Conservation (phyloP, 2,797 vertebrate species). For the Lithobates sylvaticus region DNA sequence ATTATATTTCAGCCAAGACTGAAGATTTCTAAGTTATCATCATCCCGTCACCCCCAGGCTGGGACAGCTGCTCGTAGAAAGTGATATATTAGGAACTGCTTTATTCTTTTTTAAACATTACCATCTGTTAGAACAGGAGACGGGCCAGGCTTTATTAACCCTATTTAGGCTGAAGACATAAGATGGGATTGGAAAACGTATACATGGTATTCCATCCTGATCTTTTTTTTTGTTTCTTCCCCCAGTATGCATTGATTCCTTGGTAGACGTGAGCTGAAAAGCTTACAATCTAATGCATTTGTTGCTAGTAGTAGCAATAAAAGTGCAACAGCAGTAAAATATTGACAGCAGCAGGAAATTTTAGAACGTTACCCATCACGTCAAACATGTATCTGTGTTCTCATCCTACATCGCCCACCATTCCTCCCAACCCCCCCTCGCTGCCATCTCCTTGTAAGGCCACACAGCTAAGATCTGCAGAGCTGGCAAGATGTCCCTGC, state of each 20-base stretch:
- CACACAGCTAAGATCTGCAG: constrained; percentile 51
- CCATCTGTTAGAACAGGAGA: constrained; percentile 50
- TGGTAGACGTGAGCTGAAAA: not conserved
- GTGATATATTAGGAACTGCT: constrained; percentile 43
- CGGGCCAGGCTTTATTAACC: constrained; percentile 38
- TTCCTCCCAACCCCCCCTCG: constrained; percentile 18
- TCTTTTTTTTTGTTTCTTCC: not conserved
- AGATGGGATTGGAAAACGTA: not conserved
- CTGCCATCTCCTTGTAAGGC: constrained; percentile 51
- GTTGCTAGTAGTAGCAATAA: not conserved
- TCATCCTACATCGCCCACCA: constrained; percentile 38
- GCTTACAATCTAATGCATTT: not conserved
- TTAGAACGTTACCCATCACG: constrained; percentile 47
- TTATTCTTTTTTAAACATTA: constrained; percentile 60
- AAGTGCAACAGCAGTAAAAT: constrained; percentile 1
- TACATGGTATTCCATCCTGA: not conserved
- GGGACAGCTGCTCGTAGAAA: constrained; percentile 55
- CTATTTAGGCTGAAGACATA: not conserved
- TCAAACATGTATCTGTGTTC: constrained; percentile 35
- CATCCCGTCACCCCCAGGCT: constrained; percentile 2
- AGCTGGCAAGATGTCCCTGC: constrained; percentile 55
- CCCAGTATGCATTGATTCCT: not conserved
- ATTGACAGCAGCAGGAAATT: constrained; percentile 27
- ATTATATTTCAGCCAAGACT: not conserved
- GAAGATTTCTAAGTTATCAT: not conserved